A percentile compares a stretch with the other conserved stretches of the same genome.
Evolutionary conservation across 2,113 vertebrate genomes (phyloP).

Genomic region (Accipiter cooperii): DNA sequence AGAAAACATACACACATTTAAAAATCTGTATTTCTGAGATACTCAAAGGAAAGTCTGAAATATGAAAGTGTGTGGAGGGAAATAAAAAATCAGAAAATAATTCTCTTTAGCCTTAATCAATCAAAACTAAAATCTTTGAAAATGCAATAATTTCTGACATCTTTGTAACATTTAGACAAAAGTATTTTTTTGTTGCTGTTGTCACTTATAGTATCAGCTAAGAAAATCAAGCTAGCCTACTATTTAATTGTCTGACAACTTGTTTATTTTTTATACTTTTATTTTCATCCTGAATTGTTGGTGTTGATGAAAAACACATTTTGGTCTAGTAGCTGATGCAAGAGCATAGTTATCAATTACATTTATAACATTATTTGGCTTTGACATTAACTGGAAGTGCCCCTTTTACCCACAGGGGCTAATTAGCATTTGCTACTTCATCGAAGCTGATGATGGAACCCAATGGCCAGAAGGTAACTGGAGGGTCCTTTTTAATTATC

Average conservation of each 20-base stretch:
- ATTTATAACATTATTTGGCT: background rate
- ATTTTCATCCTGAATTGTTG: background rate
- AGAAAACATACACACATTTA: background rate
- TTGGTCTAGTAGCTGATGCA: background rate
- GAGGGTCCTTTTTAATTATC: conserved; percentile 4
- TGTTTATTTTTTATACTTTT: conserved; percentile 17
- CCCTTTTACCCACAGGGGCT: background rate
- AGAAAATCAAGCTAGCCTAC: background rate
- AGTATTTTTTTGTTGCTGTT: background rate
- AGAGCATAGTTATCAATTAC: background rate
- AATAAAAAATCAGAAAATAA: background rate
- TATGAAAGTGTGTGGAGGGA: background rate
- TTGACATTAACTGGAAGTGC: background rate
- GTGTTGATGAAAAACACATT: background rate
- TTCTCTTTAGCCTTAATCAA: background rate
- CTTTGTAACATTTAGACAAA: background rate
- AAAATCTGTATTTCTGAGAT: background rate
- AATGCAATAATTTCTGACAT: background rate
- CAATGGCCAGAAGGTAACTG: background rate
- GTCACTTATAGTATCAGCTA: background rate
- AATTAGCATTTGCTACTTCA: conserved; percentile 33
- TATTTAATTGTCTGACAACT: background rate
- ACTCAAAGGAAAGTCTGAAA: background rate
- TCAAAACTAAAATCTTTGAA: background rate
- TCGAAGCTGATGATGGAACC: background rate